These are phyloP conservation scores for Deroplatys truncata DNA, from an alignment of 2,888 invertebrate genomes.

Conservation along the genomic window DNA sequence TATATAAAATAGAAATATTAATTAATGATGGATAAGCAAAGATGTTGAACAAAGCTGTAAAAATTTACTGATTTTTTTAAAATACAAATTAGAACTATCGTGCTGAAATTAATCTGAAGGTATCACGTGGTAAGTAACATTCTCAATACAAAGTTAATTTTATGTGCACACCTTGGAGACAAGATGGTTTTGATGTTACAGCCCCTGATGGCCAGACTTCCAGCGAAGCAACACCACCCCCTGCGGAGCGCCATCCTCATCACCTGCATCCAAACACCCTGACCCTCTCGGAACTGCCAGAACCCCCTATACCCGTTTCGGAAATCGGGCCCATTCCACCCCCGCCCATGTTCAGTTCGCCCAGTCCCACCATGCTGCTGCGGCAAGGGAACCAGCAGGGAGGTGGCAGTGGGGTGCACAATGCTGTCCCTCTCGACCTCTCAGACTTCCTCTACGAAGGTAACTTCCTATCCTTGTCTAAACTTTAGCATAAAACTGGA, in stretches of 20 bases:
- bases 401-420: constrained; percentile 34
- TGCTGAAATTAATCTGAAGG: background rate
- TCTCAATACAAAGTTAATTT: background rate
- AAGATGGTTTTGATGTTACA: constrained; percentile 1
- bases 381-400: constrained; percentile 34
- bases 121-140: background rate
- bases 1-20: background rate
- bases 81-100: background rate
- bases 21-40: background rate
- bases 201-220: constrained; percentile 3
- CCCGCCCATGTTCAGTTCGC: constrained; percentile 91
- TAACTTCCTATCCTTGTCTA: constrained; percentile 38
- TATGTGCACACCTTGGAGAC: background rate
- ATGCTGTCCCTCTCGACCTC: constrained; percentile 41
- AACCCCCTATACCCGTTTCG: constrained; percentile 86
- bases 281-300: constrained; percentile 81
- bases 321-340: constrained; percentile 93
- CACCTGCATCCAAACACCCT: constrained; percentile 39
- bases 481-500: background rate
- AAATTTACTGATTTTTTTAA: background rate
- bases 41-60: background rate
- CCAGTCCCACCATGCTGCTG: constrained; percentile 29
- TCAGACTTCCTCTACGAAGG: constrained; percentile 64
- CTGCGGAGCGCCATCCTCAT: constrained; percentile 41
- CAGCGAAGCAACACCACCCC: constrained; percentile 40